Evolutionary conservation across 2,888 invertebrate genomes (phyloP).

Genomic region (Folsomia manolachei): DNA sequence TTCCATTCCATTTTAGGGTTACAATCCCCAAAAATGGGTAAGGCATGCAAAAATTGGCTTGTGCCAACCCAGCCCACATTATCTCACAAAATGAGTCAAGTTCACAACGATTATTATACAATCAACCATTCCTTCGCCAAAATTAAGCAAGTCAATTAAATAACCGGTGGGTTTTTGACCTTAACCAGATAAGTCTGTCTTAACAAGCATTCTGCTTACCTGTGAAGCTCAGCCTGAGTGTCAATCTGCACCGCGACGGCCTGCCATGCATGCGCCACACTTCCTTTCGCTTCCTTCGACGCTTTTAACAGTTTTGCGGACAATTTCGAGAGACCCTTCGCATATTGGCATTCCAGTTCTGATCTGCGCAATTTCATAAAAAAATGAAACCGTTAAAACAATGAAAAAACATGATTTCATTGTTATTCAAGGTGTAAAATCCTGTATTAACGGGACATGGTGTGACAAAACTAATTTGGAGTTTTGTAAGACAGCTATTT

Average conservation of each 20-base stretch:
- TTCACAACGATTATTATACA: no score
- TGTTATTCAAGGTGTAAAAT: background rate
- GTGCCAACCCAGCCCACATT: no score
- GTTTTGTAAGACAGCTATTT: no score
- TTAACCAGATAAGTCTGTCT: background rate
- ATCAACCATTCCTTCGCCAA: no score
- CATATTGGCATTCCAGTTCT: constrained; percentile 85
- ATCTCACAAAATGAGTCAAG: no score
- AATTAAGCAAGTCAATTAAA: no score
- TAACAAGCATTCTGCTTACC: constrained; percentile 55
- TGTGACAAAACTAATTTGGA: background rate
- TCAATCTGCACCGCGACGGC: constrained; percentile 89
- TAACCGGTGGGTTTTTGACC: background rate
- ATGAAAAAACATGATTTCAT: constrained; percentile 16
- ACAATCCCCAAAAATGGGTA: no score
- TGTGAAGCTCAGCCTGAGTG: constrained; percentile 83
- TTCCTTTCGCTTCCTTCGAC: constrained; percentile 58
- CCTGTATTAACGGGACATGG: background rate
- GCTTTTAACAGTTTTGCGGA: constrained; percentile 81
- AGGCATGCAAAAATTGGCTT: no score
- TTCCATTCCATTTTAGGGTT: no score
- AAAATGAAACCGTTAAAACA: constrained; percentile 54
- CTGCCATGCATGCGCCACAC: constrained; percentile 86
- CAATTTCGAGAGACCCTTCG: constrained; percentile 83
- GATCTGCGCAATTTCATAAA: no score